Evolutionary conservation across 2,113 vertebrate species (phyloP).

Genomic region (Trogon melanurus): DNA sequence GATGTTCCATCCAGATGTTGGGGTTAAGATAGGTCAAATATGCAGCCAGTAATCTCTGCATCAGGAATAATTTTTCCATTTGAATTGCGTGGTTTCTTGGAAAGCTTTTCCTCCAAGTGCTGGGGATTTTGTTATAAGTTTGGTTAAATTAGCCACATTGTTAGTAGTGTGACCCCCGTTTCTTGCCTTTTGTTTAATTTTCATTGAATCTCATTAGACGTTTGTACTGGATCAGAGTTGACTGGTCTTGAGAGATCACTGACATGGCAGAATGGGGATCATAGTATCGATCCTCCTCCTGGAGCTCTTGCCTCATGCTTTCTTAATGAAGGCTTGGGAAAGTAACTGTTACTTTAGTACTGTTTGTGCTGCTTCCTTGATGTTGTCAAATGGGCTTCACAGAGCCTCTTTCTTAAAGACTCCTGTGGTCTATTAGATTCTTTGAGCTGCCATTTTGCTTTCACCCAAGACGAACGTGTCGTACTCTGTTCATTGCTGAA

Average conservation of each 20-base stretch:
- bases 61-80: neutral
- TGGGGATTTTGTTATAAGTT: neutral
- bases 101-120: neutral
- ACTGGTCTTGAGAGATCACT: neutral
- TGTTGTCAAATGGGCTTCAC: neutral
- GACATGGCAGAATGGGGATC: fast-evolving
- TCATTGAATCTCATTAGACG: neutral
- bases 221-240: neutral
- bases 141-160: neutral
- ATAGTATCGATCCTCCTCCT: neutral
- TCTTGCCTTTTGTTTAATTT: neutral
- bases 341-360: neutral
- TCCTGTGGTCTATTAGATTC: neutral
- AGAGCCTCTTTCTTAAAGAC: neutral
- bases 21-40: neutral
- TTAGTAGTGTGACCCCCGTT: neutral
- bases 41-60: neutral
- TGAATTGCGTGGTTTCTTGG: neutral
- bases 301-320: neutral
- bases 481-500: neutral
- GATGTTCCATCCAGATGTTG: fast-evolving
- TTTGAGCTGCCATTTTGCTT: neutral
- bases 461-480: neutral
- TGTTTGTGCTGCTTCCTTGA: neutral
- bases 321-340: neutral